These are phyloP conservation scores for Dicyrtoma fusca DNA, from an alignment of 2,888 invertebrate genomes.

Conservation along the genomic window DNA sequence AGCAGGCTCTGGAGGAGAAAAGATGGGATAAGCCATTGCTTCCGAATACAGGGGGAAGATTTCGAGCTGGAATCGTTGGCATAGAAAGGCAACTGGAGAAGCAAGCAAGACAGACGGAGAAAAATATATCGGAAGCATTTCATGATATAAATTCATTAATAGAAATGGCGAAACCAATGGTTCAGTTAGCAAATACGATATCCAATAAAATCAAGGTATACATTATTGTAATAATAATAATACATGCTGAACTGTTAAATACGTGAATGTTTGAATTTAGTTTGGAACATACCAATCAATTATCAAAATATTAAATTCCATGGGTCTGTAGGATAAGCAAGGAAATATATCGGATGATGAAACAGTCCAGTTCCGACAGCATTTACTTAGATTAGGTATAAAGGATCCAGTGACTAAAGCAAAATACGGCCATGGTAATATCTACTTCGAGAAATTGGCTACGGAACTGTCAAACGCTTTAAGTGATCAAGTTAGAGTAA, in stretches of 20 bases:
- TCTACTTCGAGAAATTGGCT: slow-evolving; percentile 82
- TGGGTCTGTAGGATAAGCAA: slow-evolving; percentile 78
- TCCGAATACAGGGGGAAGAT: slow-evolving; percentile 27
- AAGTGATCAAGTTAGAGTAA: slow-evolving; percentile 76
- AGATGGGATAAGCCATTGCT: slow-evolving; percentile 53
- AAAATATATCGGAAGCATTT: slow-evolving; percentile 90
- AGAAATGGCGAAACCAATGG: slow-evolving; percentile 98
- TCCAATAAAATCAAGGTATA: slow-evolving; percentile 81
- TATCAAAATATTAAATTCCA: too few relatives aligned
- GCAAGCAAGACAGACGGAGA: slow-evolving; percentile 86
- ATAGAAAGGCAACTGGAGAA: slow-evolving; percentile 92
- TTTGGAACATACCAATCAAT: too few relatives aligned
- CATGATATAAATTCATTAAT: slow-evolving; percentile 93
- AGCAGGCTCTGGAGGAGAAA: slow-evolving; percentile 50
- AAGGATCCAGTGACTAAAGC: slow-evolving; percentile 97
- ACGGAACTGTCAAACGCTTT: slow-evolving; percentile 83
- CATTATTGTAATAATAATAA: too few relatives aligned
- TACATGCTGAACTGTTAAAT: too few relatives aligned
- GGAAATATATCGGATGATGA: slow-evolving; percentile 97
- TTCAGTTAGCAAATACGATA: slow-evolving; percentile 84
- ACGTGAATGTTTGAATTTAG: too few relatives aligned
- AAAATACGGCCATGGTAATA: slow-evolving; percentile 79
- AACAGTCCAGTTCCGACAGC: slow-evolving; percentile 93
- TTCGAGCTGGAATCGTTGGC: slow-evolving; percentile 80
- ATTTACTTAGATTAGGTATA: slow-evolving; percentile 93